These are phyloP conservation scores for Arizona elegans DNA, from an alignment of 2,113 vertebrate genomes.

Conservation along the genomic window DNA sequence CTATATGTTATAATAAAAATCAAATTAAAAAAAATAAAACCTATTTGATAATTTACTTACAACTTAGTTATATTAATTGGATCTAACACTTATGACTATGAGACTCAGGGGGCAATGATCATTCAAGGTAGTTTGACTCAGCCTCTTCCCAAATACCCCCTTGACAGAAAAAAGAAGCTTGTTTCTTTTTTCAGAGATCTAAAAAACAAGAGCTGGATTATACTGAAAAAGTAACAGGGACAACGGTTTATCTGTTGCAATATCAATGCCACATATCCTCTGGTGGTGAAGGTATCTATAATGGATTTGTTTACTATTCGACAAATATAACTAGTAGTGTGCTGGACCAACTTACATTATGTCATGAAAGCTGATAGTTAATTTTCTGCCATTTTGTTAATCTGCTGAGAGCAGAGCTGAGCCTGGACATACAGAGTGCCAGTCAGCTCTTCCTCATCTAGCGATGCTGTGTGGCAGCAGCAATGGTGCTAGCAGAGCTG, in stretches of 20 bases:
- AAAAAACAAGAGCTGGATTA: background rate
- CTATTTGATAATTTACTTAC: background rate
- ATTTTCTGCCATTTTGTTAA: background rate
- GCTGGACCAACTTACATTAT: background rate
- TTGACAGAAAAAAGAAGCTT: background rate
- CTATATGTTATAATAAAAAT: too few species aligned
- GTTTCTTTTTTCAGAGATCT: background rate
- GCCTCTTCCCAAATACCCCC: background rate
- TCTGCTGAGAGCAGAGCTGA: background rate
- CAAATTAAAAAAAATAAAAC: background rate
- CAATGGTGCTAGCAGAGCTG: background rate
- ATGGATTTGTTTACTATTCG: background rate
- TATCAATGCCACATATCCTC: background rate
- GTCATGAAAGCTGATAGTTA: background rate
- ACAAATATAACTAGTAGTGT: background rate
- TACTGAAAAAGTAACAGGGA: background rate
- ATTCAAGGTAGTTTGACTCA: background rate
- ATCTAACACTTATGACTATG: background rate
- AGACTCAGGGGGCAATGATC: background rate
- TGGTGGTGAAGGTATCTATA: background rate
- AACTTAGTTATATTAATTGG: background rate
- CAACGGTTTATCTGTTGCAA: background rate
- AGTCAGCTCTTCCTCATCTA: background rate
- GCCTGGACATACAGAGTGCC: background rate
- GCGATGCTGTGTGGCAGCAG: background rate